Percentiles rank a stretch among this genome's conserved stretches.
These are phyloP conservation scores for Megalops cyprinoides DNA, from an alignment of 2,797 vertebrate genomes.

Conservation along the genomic window DNA sequence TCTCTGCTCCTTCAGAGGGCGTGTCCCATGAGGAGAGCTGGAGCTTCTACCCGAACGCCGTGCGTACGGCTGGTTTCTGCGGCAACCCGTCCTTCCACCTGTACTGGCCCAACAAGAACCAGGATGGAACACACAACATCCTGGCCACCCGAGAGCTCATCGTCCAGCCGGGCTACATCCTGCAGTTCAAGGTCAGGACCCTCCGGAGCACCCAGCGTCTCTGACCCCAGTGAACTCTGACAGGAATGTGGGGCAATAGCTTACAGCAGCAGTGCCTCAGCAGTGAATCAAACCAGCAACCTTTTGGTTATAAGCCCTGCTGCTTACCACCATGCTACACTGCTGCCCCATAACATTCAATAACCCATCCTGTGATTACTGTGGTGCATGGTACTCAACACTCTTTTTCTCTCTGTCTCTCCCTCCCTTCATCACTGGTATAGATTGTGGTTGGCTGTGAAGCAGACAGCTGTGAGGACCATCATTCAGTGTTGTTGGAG, in stretches of 20 bases:
- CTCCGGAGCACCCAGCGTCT: too few relatives aligned
- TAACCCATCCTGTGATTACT: not conserved
- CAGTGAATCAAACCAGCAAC: too few relatives aligned
- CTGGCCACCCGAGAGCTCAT: conserved; percentile 95
- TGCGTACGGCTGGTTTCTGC: conserved; percentile 97
- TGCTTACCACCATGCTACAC: too few relatives aligned
- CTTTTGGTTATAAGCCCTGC: too few relatives aligned
- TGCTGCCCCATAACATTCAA: too few relatives aligned
- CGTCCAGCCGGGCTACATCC: conserved; percentile 95
- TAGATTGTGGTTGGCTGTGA: conserved; percentile 98
- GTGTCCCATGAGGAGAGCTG: conserved; percentile 95
- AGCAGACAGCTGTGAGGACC: conserved; percentile 88
- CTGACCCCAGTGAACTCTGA: too few relatives aligned
- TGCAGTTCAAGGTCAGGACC: conserved; percentile 92
- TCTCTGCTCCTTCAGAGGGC: conserved; percentile 78
- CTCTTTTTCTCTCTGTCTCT: not conserved
- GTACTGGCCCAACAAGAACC: conserved; percentile 98
- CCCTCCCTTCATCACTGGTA: conserved; percentile 37
- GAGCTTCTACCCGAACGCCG: conserved; percentile 98
- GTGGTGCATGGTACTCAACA: not conserved
- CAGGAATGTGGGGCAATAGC: too few relatives aligned
- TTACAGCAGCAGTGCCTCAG: too few relatives aligned
- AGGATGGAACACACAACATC: conserved; percentile 92
- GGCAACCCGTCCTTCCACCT: conserved; percentile 97
- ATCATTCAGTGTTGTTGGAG: conserved; percentile 93